A percentile compares a stretch with the other conserved stretches of the same genome.
Conservation (phyloP, 2,888 invertebrate genomes). For the Drosophila infuscata region DNA sequence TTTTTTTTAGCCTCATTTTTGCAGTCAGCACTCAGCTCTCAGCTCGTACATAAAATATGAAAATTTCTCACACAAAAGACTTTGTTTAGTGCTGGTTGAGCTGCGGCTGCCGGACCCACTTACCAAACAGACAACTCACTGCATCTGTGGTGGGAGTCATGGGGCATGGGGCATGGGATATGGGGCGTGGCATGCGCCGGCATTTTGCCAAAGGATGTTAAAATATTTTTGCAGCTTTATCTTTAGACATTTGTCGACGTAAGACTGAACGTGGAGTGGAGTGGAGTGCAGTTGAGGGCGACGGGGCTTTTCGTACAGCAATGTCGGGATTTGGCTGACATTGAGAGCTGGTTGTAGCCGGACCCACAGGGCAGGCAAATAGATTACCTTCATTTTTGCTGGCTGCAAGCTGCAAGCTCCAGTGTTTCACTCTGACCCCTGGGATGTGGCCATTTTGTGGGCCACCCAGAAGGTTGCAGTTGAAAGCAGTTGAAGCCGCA, state of each 20-base stretch:
- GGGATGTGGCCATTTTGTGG: conserved; percentile 78
- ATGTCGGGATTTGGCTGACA: conserved; percentile 75
- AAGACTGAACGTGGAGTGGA: neutral
- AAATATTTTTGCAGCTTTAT: conserved; percentile 81
- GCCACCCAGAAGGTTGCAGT: conserved; percentile 63
- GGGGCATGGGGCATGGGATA: neutral
- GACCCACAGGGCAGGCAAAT: conserved; percentile 63
- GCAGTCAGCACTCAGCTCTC: conserved; percentile 27
- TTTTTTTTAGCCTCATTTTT: conserved; percentile 14
- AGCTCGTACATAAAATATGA: conserved; percentile 73
- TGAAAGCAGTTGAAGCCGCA: conserved; percentile 23
- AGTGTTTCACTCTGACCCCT: conserved; percentile 52
- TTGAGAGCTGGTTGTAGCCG: conserved; percentile 62
- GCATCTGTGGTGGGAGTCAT: conserved; percentile 30
- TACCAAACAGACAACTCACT: conserved; percentile 45
- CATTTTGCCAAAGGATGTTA: conserved; percentile 78
- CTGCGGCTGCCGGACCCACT: conserved; percentile 55
- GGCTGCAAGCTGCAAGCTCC: conserved; percentile 19
- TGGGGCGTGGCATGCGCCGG: conserved; percentile 37
- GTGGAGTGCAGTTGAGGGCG: neutral
- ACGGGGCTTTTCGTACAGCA: conserved; percentile 64
- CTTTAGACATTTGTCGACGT: conserved; percentile 68
- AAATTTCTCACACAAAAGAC: conserved; percentile 73
- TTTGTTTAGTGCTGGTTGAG: conserved; percentile 68
- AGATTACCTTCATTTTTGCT: conserved; percentile 69